Evolutionary conservation across 1,140 invertebrate species (phyloP).

Genomic region (Ips typographus): DNA sequence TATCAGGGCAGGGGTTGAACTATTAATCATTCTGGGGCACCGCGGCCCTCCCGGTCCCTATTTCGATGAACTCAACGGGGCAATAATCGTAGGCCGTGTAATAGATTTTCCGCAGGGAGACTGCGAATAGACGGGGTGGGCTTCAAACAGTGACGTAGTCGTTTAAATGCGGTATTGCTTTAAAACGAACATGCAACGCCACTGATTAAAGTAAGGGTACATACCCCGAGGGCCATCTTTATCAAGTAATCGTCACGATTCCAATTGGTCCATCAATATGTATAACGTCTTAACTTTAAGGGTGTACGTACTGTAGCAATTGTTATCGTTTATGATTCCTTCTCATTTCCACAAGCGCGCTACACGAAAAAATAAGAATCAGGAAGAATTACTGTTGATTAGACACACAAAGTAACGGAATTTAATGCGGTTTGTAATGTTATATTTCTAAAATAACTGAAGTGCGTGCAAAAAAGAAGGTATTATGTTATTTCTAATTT

Average conservation of each 20-base stretch:
- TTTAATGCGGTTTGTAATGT: too few relatives aligned
- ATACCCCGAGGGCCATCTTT: conserved; percentile 44
- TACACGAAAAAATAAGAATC: too few relatives aligned
- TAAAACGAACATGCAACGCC: not conserved
- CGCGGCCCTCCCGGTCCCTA: conserved; percentile 23
- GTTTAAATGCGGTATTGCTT: not conserved
- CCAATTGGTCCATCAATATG: conserved; percentile 54
- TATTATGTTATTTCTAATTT: too few relatives aligned
- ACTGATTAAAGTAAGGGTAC: conserved; percentile 28
- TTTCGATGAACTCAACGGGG: conserved; percentile 42
- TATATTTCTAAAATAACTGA: too few relatives aligned
- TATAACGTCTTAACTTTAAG: conserved; percentile 51
- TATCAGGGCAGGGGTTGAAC: conserved; percentile 30
- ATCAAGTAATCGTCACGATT: conserved; percentile 52
- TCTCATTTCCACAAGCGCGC: too few relatives aligned
- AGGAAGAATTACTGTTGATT: too few relatives aligned
- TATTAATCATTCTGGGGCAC: conserved; percentile 31
- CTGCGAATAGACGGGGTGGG: conserved; percentile 37
- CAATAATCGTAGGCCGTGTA: conserved; percentile 43
- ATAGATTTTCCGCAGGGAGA: conserved; percentile 42
- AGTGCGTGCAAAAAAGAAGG: too few relatives aligned
- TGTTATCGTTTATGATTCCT: too few relatives aligned
- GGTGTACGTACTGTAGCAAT: too few relatives aligned
- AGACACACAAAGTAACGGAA: too few relatives aligned
- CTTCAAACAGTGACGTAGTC: conserved; percentile 11